These are phyloP conservation scores for Pogonomyrmex californicus DNA, from an alignment of 1,140 invertebrate species.

Conservation along the genomic window DNA sequence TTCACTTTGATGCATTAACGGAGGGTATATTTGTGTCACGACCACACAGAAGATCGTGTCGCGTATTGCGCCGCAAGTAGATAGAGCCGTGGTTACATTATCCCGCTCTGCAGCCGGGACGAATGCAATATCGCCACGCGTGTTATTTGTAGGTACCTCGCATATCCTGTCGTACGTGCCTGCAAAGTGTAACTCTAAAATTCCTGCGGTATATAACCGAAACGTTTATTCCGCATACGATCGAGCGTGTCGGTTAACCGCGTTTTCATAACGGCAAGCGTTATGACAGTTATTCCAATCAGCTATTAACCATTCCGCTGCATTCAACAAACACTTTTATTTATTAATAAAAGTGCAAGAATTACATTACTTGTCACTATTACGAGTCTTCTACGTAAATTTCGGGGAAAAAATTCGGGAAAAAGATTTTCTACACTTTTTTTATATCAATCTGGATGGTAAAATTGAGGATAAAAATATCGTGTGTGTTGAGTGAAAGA, in stretches of 20 bases:
- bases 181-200: conserved; percentile 58
- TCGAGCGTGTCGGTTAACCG: conserved; percentile 29
- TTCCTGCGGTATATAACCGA: conserved; percentile 43
- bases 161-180: conserved; percentile 38
- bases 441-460: no score
- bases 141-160: conserved; percentile 43
- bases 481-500: neutral
- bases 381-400: neutral
- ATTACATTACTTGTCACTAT: neutral
- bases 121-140: conserved; percentile 44
- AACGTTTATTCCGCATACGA: conserved; percentile 53
- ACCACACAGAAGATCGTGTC: conserved; percentile 20
- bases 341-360: conserved; percentile 10
- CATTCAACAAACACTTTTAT: neutral
- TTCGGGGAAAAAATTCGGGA: neutral
- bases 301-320: neutral
- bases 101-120: conserved; percentile 11
- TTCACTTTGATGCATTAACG: conserved; percentile 34
- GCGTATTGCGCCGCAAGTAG: conserved; percentile 54
- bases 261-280: conserved; percentile 43
- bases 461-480: neutral
- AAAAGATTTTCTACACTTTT: neutral
- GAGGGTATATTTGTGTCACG: conserved; percentile 37
- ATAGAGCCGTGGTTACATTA: conserved; percentile 54
- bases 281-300: conserved; percentile 34